Evolutionary conservation across 2,888 invertebrate genomes (phyloP), one percentile per base, ranked within the genome.

Genomic region (Rhodophaea formosa): DNA sequence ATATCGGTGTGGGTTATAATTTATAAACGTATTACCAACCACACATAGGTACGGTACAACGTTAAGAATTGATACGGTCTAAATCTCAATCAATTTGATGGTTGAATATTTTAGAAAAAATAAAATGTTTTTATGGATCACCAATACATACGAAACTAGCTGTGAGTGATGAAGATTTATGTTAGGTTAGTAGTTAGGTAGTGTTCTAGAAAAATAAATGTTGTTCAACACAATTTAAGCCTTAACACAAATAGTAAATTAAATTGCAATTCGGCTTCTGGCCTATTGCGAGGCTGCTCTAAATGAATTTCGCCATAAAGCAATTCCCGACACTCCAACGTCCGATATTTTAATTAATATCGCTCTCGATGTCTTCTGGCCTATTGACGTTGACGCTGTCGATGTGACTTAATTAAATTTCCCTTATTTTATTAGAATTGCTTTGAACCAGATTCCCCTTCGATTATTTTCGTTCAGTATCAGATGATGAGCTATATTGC

Each of bases 261-360:
- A 17, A 12, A 46, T n/a, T 46, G 46, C 45, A 51, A 5, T 47
- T 47, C 29, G 3, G 10, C 3, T 51, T 35, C 35, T 8, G 47
- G 29, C 8, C 17, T 23, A 29, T 35, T 10, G 12, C 35, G 35
- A 35, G 35, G 8, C 17, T 23, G 12, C 1, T 47, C 30, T 30
- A 51, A 39, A 51, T 51, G 16, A 51, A 39, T 35, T 51, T 32
- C 12, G 17, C 51, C 12, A 8, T 39, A 12, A 39, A 39, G 2
- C 16, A 51, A 51, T 15, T 35, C 10, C 15, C 15, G 15, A 29
- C 8, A 15, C 49, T 44, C 45, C 10, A 54, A 51, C 39, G 32
- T 59, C 64, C 69, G 69, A 73, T 71, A 71, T 73, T 77, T 80
- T 77, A 79, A 80, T 81, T 77, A 77, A 77, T 76, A 68, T 74